These are phyloP conservation scores for Thalassarche chlororhynchos DNA, from an alignment of 2,113 vertebrate genomes.

Conservation along the genomic window DNA sequence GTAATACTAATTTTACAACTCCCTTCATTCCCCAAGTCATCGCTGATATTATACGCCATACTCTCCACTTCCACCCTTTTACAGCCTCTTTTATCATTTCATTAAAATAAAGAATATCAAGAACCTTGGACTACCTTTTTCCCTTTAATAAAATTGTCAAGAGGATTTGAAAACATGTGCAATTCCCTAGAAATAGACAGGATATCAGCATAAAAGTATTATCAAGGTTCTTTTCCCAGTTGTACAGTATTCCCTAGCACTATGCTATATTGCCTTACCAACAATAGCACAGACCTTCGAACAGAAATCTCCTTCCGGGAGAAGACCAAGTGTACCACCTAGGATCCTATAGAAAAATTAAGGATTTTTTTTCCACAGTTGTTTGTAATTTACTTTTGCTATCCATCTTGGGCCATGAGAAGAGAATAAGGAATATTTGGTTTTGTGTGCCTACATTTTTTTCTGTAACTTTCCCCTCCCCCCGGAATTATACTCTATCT, in stretches of 20 bases:
- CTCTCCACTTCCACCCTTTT: neutral
- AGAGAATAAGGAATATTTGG: neutral
- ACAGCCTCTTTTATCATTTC: neutral
- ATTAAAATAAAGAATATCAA: neutral
- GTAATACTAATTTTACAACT: neutral
- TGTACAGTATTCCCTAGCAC: neutral
- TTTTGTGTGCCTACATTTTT: neutral
- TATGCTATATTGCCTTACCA: neutral
- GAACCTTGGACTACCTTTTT: neutral
- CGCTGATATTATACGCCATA: neutral
- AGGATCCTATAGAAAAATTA: neutral
- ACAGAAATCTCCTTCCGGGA: neutral
- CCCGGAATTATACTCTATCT: neutral
- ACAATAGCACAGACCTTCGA: neutral
- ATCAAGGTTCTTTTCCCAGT: neutral
- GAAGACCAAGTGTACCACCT: neutral
- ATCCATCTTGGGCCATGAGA: neutral
- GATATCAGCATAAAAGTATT: neutral
- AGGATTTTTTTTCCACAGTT: neutral
- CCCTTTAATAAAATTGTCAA: neutral
- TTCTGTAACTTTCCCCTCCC: neutral
- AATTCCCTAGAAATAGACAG: neutral
- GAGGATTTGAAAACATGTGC: neutral
- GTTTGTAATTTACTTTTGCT: neutral
- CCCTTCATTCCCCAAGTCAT: neutral